Conservation (phyloP, 2,113 vertebrate species). For the Pterocles burchelli region DNA sequence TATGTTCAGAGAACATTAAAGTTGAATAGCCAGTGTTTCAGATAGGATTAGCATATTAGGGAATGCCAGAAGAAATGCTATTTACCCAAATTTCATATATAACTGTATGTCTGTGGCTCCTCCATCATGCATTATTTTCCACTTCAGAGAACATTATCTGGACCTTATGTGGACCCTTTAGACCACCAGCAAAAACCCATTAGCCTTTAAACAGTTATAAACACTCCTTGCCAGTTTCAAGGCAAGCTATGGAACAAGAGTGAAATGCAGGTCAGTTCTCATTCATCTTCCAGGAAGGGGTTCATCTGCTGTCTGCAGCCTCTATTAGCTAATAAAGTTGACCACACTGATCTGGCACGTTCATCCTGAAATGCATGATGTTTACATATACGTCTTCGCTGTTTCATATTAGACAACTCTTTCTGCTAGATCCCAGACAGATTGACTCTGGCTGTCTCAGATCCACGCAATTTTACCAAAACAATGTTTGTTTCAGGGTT, state of each 20-base stretch:
- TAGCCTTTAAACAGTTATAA: not conserved
- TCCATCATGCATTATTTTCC: not conserved
- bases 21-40: not conserved
- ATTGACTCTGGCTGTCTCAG: not conserved
- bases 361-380: not conserved
- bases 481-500: not conserved
- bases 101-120: not conserved
- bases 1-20: constrained; percentile 28
- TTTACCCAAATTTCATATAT: not conserved
- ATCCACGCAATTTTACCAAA: not conserved
- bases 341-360: not conserved
- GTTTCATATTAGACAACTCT: not conserved
- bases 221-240: not conserved
- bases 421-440: not conserved
- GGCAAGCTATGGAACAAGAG: not conserved
- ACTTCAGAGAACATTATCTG: not conserved
- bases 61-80: not conserved
- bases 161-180: not conserved
- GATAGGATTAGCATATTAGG: not conserved
- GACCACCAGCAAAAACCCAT: not conserved
- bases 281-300: not conserved
- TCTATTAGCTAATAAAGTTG: not conserved
- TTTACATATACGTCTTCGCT: not conserved
- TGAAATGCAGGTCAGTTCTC: not conserved
- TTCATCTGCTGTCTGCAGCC: not conserved